phyloP scores from a whole-genome alignment of 2,888 invertebrate species.

The Trissonchulus latispiculum region DNA sequence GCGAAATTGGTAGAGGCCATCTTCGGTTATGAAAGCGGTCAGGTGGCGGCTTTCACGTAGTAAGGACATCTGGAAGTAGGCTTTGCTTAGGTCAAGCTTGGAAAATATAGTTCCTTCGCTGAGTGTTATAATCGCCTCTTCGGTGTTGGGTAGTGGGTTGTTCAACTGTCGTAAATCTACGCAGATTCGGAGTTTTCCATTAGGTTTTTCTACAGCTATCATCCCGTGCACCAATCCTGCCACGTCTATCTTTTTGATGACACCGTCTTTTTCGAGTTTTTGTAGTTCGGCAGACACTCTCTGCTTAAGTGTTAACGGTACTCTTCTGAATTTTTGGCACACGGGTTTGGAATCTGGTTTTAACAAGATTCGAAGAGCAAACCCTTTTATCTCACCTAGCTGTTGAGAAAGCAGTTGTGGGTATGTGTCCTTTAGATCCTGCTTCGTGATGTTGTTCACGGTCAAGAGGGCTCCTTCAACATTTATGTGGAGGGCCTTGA shows the following conservation, averaged over 20 bases:
- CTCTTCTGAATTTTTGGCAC: background rate
- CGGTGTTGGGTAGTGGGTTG: background rate
- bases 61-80: background rate
- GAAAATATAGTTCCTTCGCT: background rate
- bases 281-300: background rate
- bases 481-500: background rate
- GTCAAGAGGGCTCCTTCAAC: background rate
- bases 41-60: background rate
- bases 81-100: background rate
- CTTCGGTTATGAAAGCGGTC: background rate
- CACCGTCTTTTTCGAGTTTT: background rate
- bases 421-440: background rate
- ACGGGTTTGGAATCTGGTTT: background rate
- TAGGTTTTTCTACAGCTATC: background rate
- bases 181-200: background rate
- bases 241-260: background rate
- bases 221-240: conserved; percentile 4
- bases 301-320: background rate
- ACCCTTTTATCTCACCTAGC: background rate
- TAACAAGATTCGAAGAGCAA: background rate
- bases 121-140: background rate
- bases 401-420: background rate
- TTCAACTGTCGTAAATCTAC: background rate
- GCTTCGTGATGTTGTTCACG: background rate
- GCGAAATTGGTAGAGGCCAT: background rate